Evolutionary conservation across 37 sponge, comb jelly and placozoan genomes (phyloP), one percentile per base, ranked within the genome.

Genomic region (Diacarnus erythraeanus): DNA sequence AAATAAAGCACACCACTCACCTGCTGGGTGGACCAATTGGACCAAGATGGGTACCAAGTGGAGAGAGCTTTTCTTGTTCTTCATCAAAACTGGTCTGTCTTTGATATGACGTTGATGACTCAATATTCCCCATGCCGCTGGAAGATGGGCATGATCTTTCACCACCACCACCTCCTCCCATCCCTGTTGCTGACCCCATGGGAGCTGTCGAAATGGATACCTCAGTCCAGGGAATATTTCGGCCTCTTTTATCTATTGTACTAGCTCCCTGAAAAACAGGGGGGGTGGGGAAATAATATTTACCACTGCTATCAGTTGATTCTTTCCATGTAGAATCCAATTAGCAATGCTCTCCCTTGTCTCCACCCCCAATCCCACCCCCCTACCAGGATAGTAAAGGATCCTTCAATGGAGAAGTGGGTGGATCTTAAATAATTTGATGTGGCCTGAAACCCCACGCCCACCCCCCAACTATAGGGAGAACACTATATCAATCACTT

Each of bases 1-100:
- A n/a, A n/a, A n/a, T n/a, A n/a, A n/a, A n/a, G n/a, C n/a, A 68
- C 71, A 41, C 6, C 6, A 76, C 40, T 38, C 59, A 66, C 71
- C 42, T 79, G 42, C 66, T 64, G 47, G 88, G 88, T 57, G 88
- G 88, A 0, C 82, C 88, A 43, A 87, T 87, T 47, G 88, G 88
- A 3, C 88, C 88, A 47, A 87, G 80, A 12, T 4, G 2, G 38
- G 59, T 38, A 30, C 41, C 12, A 17, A 38, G 17, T 17, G 78
- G 72, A 25, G 80, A 56, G 18, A 71, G 69, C 21, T 57, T 59
- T 36, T 71, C 71, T 36, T 80, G 44, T 35, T 71, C 72, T 30
- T 80, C 80, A 18, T 64, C 51, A 36, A 36, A 59, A 26, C 38
- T 38, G 58, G 36, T 35, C 35, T n/a, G 26, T 36, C 56, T 39